These are phyloP conservation scores for Temnopleurus reevesii DNA, from an alignment of 53 echinoderm and acorn worm genomes.

Conservation along the genomic window DNA sequence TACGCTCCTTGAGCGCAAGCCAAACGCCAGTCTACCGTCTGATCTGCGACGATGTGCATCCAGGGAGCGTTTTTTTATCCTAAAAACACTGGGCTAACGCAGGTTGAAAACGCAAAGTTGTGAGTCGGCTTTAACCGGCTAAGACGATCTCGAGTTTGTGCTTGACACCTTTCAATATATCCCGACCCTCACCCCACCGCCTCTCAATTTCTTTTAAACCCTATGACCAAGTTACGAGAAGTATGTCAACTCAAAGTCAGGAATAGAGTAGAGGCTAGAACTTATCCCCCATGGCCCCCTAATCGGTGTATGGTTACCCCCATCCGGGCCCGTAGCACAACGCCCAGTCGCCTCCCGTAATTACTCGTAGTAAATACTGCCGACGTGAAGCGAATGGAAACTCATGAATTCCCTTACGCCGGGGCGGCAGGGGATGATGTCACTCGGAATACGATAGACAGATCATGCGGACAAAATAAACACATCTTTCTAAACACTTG, in stretches of 20 bases:
- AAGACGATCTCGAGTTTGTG: background rate
- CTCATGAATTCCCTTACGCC: background rate
- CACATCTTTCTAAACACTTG: no score
- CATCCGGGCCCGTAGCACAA: background rate
- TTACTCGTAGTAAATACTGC: slow-evolving; percentile 6
- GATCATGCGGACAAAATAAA: no score
- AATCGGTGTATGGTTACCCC: background rate
- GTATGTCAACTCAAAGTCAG: background rate
- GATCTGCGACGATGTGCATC: no score
- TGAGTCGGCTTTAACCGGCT: no score
- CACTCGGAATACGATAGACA: no score
- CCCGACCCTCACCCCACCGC: background rate
- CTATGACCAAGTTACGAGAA: background rate
- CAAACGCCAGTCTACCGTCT: no score
- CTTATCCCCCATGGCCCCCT: background rate
- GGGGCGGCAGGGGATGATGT: no score
- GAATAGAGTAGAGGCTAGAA: background rate
- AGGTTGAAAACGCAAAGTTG: no score
- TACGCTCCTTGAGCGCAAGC: no score
- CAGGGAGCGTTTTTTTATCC: no score
- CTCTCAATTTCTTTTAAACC: background rate
- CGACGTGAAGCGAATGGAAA: slow-evolving; percentile 8
- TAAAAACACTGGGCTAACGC: no score
- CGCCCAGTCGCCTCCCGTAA: slow-evolving; percentile 23
- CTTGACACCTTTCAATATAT: background rate